A percentile compares a stretch with the other conserved stretches of the same genome.
Conservation (phyloP, 2,113 vertebrate genomes). For the Prolemur simus region DNA sequence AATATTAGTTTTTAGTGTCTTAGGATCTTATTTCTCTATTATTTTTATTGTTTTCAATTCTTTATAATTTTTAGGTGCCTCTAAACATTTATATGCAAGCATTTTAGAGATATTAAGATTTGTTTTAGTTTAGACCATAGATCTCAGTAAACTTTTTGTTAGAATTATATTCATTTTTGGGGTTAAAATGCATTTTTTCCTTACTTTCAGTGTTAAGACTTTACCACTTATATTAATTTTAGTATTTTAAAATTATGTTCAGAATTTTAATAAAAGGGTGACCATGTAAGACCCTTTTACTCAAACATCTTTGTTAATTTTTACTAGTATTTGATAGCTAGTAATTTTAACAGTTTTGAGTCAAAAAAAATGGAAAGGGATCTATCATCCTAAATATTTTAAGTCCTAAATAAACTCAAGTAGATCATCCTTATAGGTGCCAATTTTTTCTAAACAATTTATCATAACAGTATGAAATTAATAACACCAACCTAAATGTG, state of each 20-base stretch:
- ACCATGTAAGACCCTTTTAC: not conserved
- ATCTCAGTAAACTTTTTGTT: not conserved
- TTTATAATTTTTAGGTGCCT: not conserved
- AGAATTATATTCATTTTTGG: not conserved
- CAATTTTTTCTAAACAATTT: not conserved
- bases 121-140: conserved; percentile 7
- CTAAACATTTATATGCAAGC: not conserved
- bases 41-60: conserved; percentile 45
- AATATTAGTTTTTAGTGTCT: conserved; percentile 28
- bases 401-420: not conserved
- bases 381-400: conserved; percentile 26
- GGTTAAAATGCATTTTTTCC: conserved; percentile 37
- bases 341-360: not conserved
- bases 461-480: conserved; percentile 26
- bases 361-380: not conserved
- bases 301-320: not conserved
- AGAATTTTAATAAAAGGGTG: not conserved
- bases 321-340: not conserved
- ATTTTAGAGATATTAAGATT: not conserved
- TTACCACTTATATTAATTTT: conserved; percentile 4
- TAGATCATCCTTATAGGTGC: not conserved
- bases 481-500: not conserved
- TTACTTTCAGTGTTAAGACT: conserved; percentile 16
- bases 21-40: conserved; percentile 26
- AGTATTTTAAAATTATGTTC: not conserved